Evolutionary conservation across 2,888 invertebrate genomes (phyloP).

Genomic region (Mechanitis messenoides): DNA sequence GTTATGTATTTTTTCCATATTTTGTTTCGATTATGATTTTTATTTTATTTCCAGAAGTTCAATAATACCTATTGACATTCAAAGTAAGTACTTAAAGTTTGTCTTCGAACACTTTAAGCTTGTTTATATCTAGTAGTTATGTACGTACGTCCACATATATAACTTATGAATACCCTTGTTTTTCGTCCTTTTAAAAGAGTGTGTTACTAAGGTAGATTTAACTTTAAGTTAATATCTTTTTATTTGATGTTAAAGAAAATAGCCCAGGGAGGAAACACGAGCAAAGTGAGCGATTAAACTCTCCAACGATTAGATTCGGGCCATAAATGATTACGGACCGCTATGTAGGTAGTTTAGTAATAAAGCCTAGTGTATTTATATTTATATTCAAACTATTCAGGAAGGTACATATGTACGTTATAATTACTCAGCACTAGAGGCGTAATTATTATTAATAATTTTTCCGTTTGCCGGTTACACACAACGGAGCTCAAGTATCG

Average conservation of each 20-base stretch:
- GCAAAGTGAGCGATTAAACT: constrained; percentile 12
- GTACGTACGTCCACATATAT: too few relatives aligned
- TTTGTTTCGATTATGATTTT: too few relatives aligned
- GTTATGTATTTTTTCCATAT: too few relatives aligned
- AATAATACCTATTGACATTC: too few relatives aligned
- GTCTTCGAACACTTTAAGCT: too few relatives aligned
- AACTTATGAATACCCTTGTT: too few relatives aligned
- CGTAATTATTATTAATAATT: constrained; percentile 67
- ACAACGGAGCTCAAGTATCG: constrained; percentile 50
- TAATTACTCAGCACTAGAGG: constrained; percentile 37
- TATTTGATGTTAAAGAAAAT: background rate
- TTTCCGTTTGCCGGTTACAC: constrained; percentile 54
- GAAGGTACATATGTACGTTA: constrained; percentile 33
- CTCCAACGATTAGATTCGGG: constrained; percentile 14
- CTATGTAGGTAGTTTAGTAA: constrained; percentile 8
- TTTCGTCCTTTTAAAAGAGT: too few relatives aligned
- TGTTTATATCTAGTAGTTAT: too few relatives aligned
- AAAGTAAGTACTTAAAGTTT: too few relatives aligned
- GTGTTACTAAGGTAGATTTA: too few relatives aligned
- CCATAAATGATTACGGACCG: constrained; percentile 8
- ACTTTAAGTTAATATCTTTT: too few relatives aligned
- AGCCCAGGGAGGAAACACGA: background rate
- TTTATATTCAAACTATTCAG: constrained; percentile 11
- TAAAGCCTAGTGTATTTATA: constrained; percentile 9
- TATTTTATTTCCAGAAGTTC: too few relatives aligned